Conservation (phyloP, 2,113 vertebrate species). For the Aplodontia rufa region DNA sequence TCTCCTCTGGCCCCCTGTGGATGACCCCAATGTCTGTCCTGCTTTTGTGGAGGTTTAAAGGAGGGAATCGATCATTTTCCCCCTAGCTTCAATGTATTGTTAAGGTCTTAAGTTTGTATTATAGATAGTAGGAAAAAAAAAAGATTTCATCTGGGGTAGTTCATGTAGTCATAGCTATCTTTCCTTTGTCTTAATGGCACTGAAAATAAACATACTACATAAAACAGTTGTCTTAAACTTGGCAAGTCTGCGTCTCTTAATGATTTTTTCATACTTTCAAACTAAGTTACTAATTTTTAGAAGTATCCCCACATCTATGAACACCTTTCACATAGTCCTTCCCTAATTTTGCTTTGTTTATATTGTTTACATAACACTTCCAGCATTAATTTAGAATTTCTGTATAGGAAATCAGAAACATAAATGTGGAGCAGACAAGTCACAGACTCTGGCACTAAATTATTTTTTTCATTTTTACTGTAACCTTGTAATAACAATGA, state of each 20-base stretch:
- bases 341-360: not conserved
- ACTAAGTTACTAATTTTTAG: not conserved
- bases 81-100: not conserved
- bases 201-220: not conserved
- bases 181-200: not conserved
- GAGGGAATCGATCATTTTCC: not conserved
- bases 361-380: not conserved
- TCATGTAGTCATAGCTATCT: not conserved
- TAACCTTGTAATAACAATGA: not conserved
- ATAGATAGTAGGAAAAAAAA: not conserved
- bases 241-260: not conserved
- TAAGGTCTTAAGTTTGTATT: not conserved
- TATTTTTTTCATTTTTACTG: not conserved
- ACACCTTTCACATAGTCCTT: not conserved
- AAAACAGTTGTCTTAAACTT: not conserved
- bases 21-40: not conserved
- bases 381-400: not conserved
- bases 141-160: not conserved
- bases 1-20: not conserved
- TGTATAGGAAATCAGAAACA: not conserved
- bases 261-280: not conserved
- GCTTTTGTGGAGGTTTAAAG: constrained; percentile 13
- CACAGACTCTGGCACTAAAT: not conserved
- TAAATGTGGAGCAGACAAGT: not conserved
- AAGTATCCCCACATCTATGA: not conserved